Conservation (phyloP, 2,888 invertebrate species). For the Nymphalis polychloros region DNA sequence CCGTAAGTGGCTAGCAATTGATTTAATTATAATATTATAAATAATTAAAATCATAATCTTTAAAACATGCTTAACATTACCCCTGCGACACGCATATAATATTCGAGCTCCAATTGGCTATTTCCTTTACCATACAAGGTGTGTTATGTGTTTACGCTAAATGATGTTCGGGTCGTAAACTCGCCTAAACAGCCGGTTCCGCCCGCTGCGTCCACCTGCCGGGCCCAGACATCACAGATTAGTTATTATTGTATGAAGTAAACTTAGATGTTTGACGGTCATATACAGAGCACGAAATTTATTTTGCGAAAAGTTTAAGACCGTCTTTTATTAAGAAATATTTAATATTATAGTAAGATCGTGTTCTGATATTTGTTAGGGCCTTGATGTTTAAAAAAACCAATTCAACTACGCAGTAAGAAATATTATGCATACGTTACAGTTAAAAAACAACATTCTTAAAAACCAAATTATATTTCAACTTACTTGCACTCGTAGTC, state of each 20-base stretch:
- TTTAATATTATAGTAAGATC: neutral
- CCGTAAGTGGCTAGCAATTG: no score
- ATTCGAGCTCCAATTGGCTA: neutral
- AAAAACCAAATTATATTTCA: no score
- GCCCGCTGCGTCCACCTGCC: slow-evolving; percentile 70
- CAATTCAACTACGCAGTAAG: no score
- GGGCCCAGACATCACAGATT: slow-evolving; percentile 14
- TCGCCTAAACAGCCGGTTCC: slow-evolving; percentile 70
- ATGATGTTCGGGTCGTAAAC: slow-evolving; percentile 53
- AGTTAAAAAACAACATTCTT: no score
- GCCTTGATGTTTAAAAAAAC: no score
- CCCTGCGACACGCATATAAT: neutral
- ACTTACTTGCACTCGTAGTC: no score
- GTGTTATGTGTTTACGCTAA: slow-evolving; percentile 37
- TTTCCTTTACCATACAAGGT: slow-evolving; percentile 29
- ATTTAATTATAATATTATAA: no score
- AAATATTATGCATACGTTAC: no score
- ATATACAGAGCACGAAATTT: neutral
- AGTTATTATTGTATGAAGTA: slow-evolving; percentile 22
- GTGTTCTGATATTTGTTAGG: neutral
- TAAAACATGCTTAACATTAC: no score
- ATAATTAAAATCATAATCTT: no score
- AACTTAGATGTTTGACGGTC: neutral
- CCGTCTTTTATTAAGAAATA: neutral
- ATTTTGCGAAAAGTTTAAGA: neutral